phyloP scores from a whole-genome alignment of 64 coral and sea anemone species.

The Stylophora pistillata region DNA sequence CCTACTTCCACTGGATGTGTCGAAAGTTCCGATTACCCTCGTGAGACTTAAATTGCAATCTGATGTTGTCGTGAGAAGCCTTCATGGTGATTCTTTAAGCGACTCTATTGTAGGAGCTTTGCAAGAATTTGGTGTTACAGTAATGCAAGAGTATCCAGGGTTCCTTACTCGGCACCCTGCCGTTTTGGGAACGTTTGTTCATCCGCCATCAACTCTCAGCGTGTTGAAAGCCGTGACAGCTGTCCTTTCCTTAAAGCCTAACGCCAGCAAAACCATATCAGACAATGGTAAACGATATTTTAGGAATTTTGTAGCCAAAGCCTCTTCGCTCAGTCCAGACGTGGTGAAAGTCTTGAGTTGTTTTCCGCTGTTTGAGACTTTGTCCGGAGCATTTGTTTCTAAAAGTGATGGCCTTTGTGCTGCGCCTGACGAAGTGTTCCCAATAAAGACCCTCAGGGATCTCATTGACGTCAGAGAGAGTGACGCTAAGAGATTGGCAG shows the following conservation, averaged over 20 bases:
- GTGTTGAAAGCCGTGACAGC: not conserved
- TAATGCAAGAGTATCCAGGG: constrained; percentile 50
- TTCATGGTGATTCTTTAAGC: constrained; percentile 18
- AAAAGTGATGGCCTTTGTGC: not conserved
- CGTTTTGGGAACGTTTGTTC: not conserved
- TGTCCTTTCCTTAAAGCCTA: not conserved
- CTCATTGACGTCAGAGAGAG: not conserved
- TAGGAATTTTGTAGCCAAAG: constrained; percentile 48
- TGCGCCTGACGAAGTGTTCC: not conserved
- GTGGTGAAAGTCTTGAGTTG: not conserved
- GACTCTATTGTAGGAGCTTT: constrained; percentile 13
- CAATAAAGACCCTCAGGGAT: not conserved
- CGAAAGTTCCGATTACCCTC: constrained; percentile 1
- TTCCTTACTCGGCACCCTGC: not conserved
- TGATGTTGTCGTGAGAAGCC: constrained; percentile 29
- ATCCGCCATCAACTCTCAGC: not conserved
- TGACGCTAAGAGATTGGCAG: not conserved
- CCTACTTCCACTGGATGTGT: constrained; percentile 41
- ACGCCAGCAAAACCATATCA: not conserved
- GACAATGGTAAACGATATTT: constrained; percentile 30
- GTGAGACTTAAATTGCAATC: constrained; percentile 35
- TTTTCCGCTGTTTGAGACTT: constrained; percentile 50
- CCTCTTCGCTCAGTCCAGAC: not conserved
- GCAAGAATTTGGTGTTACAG: constrained; percentile 22
- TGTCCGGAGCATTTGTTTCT: not conserved